Evolutionary conservation across 2,113 vertebrate species (phyloP).

Genomic region (Notarius quadriscutis): DNA sequence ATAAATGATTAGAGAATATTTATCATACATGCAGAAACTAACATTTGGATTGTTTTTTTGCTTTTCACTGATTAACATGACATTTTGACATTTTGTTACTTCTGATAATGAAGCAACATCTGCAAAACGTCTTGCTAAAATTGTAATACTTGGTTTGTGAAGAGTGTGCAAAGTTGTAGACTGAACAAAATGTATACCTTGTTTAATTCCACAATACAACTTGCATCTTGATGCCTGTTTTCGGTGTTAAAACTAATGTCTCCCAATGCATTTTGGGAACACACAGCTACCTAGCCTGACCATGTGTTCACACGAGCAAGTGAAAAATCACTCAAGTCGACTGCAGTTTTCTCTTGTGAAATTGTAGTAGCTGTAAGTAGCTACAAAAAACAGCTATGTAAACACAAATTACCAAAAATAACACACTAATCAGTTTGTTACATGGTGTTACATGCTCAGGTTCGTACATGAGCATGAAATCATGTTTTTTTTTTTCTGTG

Average conservation of each 20-base stretch:
- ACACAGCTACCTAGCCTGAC: background rate
- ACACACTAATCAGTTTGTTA: background rate
- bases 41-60: background rate
- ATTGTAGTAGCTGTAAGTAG: background rate
- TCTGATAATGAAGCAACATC: background rate
- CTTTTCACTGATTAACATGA: background rate
- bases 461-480: background rate
- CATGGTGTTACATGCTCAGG: background rate
- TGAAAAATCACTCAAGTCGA: background rate
- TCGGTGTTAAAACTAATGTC: background rate
- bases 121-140: background rate
- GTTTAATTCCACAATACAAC: background rate
- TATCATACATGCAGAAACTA: background rate
- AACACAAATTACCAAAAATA: background rate
- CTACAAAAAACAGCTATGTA: background rate
- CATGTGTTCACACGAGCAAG: background rate
- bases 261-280: conserved; percentile 1
- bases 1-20: background rate
- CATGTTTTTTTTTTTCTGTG: background rate
- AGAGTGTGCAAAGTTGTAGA: background rate
- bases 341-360: background rate
- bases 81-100: background rate
- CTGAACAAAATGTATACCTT: background rate
- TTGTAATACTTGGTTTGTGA: background rate
- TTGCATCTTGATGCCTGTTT: background rate